Base-by-base conservation (phyloP, 2,888 invertebrate species). In the Ophion slaviceki region DNA sequence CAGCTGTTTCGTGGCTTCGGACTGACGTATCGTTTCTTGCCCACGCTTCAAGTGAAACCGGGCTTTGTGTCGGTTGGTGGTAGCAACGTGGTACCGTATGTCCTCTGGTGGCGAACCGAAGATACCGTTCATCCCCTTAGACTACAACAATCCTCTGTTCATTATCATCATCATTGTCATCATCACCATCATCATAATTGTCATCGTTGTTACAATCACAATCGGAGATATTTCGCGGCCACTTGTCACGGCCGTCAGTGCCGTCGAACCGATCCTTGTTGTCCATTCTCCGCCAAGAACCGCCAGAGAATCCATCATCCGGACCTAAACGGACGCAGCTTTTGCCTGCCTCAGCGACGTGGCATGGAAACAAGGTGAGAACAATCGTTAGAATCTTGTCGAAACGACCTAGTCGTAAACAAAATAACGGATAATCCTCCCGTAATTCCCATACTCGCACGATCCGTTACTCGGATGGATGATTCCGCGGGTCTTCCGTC, bases 351-450 rank as follows among this genome's bases (percentile, higher is more conserved):
- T 67, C 86, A 85, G 72, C 89, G 86, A 83, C 88, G 89, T 90
- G 92, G 89, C 88, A 92, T 92, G 92, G 92, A 92, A 91, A 92
- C 92, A 88, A 92, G 92, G 92, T 90, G 88, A 90, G 90, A 81
- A 61, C 57, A 17, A 66, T n/a, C 32, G 28, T n/a, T 14, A 59
- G 76, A 28, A 66, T 66, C 47, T 57, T 53, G 24, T 40, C 24
- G n/a, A 67, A 68, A 57, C 24, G 11, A 67, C 14, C 57, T 5
- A 53, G 17, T 17, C 17, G 5, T 53, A 17, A 53, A 5, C 17
- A 53, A 47, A 14, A 53, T 14, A 53, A 40, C 7, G 53, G 53
- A 53, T 53, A 40, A 7, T 40, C 40, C 53, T 53, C 17, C 5
- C n/a, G n/a, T 47, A 20, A 7, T 11, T 4, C 14, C n/a, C 8